These are phyloP conservation scores for Hippocampus guttulatus DNA, from an alignment of 2,113 vertebrate species.

Conservation along the genomic window DNA sequence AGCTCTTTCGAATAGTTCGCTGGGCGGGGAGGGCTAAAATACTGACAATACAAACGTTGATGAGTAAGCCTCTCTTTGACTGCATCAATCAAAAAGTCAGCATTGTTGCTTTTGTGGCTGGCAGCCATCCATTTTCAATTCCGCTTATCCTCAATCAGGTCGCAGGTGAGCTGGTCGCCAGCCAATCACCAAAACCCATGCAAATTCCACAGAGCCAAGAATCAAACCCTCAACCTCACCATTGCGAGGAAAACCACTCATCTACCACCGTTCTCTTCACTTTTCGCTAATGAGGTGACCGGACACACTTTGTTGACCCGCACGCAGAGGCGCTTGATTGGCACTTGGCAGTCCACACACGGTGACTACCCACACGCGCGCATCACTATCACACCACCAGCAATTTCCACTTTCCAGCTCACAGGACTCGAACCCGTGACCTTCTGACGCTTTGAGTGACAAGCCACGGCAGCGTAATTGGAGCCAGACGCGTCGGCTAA, in stretches of 20 bases:
- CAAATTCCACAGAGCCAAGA: background rate
- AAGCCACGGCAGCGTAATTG: background rate
- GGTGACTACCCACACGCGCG: background rate
- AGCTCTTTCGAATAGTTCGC: background rate
- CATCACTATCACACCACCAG: background rate
- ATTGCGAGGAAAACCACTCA: background rate
- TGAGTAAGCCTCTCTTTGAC: background rate
- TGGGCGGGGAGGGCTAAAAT: background rate
- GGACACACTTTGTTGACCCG: background rate
- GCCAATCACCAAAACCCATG: background rate
- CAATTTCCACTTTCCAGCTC: background rate
- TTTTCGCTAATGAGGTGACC: background rate
- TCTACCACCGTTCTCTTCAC: background rate
- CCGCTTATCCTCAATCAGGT: background rate
- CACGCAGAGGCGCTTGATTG: background rate
- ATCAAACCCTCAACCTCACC: background rate
- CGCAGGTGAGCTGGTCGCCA: no score
- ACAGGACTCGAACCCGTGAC: background rate
- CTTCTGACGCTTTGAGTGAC: background rate
- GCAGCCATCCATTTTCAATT: background rate
- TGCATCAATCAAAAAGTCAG: background rate
- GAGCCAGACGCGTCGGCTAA: background rate
- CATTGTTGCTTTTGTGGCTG: background rate
- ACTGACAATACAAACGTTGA: background rate
- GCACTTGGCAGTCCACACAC: background rate